Conservation (phyloP, 2,888 invertebrate genomes). For the Microctonus aethiopoides region DNA sequence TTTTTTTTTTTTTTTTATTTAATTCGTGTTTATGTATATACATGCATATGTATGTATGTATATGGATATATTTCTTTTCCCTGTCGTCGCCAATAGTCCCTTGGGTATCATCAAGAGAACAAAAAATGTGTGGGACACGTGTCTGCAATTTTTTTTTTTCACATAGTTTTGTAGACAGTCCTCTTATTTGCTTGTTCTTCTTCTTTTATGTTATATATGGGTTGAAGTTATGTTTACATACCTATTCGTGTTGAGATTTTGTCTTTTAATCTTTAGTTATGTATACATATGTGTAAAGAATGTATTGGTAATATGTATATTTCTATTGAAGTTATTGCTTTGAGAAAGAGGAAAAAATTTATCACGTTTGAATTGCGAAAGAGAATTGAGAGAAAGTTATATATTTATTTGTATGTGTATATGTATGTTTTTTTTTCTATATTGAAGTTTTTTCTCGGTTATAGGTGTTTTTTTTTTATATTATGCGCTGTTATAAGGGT, state of each 20-base stretch:
- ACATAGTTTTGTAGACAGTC: neutral
- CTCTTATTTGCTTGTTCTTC: neutral
- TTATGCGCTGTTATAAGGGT: neutral
- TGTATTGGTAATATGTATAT: neutral
- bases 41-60: neutral
- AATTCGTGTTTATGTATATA: neutral
- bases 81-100: neutral
- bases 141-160: neutral
- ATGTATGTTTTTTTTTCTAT: neutral
- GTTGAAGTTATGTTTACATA: no score
- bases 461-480: no score
- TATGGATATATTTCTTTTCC: neutral
- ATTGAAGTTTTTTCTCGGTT: neutral
- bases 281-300: neutral
- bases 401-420: neutral
- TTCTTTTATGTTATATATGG: no score
- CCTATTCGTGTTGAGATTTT: no score
- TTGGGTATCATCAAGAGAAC: neutral
- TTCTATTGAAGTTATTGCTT: no score
- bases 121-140: constrained; percentile 18
- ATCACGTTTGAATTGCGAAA: no score
- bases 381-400: no score
- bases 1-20: no score
- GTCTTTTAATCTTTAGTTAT: neutral
- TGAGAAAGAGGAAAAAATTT: no score